Conservation (phyloP, 2,888 invertebrate species). For the Clivina fossor region DNA sequence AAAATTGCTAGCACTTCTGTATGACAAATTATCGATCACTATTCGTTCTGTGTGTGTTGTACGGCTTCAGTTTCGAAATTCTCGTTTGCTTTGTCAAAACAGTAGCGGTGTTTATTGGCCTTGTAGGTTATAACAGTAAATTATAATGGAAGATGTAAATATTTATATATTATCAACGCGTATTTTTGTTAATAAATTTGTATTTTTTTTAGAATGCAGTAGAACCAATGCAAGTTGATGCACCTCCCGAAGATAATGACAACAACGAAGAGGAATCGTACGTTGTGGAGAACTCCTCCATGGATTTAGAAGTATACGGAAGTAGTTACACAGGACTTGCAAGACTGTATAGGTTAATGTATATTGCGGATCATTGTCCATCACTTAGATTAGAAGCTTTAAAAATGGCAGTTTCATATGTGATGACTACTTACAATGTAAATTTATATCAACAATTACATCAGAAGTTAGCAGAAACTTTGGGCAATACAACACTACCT, state of each 20-base stretch:
- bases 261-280: constrained; percentile 88
- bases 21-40: too few relatives aligned
- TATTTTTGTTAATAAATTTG: too few relatives aligned
- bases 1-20: too few relatives aligned
- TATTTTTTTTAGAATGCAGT: constrained; percentile 70
- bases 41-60: too few relatives aligned
- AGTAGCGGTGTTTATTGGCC: too few relatives aligned
- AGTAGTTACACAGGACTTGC: constrained; percentile 90
- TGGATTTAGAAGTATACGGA: constrained; percentile 91
- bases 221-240: constrained; percentile 98
- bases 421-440: constrained; percentile 92
- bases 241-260: constrained; percentile 91
- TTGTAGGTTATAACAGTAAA: too few relatives aligned
- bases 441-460: constrained; percentile 87
- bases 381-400: constrained; percentile 85
- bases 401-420: constrained; percentile 91
- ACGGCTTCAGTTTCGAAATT: too few relatives aligned
- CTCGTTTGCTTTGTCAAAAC: too few relatives aligned
- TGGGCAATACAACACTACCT: constrained; percentile 68
- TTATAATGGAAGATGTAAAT: too few relatives aligned
- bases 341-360: constrained; percentile 84
- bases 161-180: too few relatives aligned
- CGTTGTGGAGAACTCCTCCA: constrained; percentile 85
- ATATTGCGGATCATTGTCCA: constrained; percentile 95
- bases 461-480: constrained; percentile 82